Percentiles rank a stretch among this genome's conserved stretches.
phyloP scores from a whole-genome alignment of 2,888 invertebrate genomes.

The Chouioia cunea region DNA sequence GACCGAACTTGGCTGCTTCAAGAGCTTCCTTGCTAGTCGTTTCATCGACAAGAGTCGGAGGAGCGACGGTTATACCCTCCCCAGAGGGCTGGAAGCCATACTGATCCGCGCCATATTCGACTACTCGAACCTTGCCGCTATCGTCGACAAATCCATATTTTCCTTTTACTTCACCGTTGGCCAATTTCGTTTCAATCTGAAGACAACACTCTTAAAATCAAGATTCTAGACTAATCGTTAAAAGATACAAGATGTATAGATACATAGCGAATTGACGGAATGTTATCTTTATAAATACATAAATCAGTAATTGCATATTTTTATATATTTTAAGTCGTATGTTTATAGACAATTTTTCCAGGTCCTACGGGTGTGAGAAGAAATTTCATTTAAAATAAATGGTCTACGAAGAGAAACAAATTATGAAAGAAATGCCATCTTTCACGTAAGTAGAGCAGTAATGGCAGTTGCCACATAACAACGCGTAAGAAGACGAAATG shows the following conservation, averaged over 20 bases:
- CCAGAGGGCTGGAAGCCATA: constrained; percentile 89
- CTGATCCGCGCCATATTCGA: constrained; percentile 91
- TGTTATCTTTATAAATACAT: too few species aligned
- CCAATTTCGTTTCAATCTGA: constrained; percentile 88
- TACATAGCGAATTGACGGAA: too few species aligned
- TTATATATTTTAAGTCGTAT: too few species aligned
- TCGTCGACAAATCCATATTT: constrained; percentile 93
- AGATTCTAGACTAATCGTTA: too few species aligned
- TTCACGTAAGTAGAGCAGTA: background rate
- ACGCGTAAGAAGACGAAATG: background rate
- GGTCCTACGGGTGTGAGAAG: too few species aligned
- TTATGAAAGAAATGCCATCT: background rate
- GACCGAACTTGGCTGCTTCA: constrained; percentile 51
- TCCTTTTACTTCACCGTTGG: constrained; percentile 87
- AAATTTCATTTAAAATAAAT: too few species aligned
- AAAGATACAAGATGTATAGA: too few species aligned
- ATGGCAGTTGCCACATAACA: background rate
- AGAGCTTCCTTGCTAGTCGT: constrained; percentile 63
- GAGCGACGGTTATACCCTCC: constrained; percentile 84
- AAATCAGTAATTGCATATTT: too few species aligned
- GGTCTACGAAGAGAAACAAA: too few species aligned
- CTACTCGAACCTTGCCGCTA: constrained; percentile 82
- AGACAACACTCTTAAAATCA: background rate
- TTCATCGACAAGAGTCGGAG: constrained; percentile 69
- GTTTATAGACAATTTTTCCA: too few species aligned